Evolutionary conservation across 1,140 invertebrate species (phyloP).

Genomic region (Latrodectus geometricus): DNA sequence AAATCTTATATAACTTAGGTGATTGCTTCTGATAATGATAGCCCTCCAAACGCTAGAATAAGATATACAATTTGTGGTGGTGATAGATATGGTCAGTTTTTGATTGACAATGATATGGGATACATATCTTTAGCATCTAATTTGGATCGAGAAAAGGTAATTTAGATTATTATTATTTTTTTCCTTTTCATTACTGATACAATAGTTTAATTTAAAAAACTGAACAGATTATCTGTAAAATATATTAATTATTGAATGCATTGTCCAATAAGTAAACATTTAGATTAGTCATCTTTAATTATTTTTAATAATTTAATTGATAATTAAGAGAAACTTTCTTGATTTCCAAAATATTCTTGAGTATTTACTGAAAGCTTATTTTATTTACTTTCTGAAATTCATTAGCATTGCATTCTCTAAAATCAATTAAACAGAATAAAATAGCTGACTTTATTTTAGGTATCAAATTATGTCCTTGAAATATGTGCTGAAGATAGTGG

Average conservation of each 20-base stretch:
- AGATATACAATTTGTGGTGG: constrained; percentile 55
- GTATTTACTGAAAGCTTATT: no score
- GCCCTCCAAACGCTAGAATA: constrained; percentile 88
- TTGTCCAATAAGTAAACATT: no score
- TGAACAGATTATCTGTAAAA: no score
- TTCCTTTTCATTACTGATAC: not conserved
- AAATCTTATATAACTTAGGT: constrained; percentile 73
- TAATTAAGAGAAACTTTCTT: no score
- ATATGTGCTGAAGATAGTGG: constrained; percentile 85
- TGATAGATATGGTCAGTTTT: constrained; percentile 74
- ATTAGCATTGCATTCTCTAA: no score
- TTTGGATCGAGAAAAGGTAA: constrained; percentile 91
- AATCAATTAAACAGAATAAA: no score
- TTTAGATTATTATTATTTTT: constrained; percentile 72
- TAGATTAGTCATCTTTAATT: no score
- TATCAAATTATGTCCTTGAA: constrained; percentile 81
- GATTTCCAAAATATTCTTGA: no score
- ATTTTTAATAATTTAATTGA: no score
- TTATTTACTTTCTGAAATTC: no score
- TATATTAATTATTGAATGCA: no score
- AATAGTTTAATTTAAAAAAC: no score
- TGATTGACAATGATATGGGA: constrained; percentile 87
- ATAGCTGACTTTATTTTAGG: constrained; percentile 66
- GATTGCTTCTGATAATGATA: constrained; percentile 95
- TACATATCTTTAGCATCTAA: constrained; percentile 94